These are phyloP conservation scores for Trichechus manatus DNA, from an alignment of 2,113 vertebrate genomes.

Conservation along the genomic window DNA sequence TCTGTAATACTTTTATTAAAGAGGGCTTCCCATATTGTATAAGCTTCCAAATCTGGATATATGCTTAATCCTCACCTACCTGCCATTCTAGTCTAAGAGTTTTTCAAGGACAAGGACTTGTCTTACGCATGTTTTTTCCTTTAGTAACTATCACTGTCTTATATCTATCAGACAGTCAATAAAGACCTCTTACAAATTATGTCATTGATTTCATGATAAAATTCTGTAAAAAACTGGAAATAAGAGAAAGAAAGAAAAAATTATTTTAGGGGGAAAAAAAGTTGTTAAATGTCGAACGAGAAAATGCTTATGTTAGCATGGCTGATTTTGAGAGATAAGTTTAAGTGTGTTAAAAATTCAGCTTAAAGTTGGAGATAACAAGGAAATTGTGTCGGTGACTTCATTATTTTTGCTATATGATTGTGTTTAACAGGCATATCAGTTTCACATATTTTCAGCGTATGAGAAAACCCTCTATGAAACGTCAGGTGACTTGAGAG, in stretches of 20 bases:
- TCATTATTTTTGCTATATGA: neutral
- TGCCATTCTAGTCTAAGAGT: neutral
- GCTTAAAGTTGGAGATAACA: neutral
- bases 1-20: neutral
- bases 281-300: neutral
- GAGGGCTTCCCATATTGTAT: fast-evolving
- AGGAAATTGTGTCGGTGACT: neutral
- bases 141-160: neutral
- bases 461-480: neutral
- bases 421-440: neutral
- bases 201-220: neutral
- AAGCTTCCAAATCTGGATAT: neutral
- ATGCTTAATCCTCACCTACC: neutral
- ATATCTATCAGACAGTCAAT: neutral
- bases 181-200: neutral
- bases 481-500: neutral
- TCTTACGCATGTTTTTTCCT: neutral
- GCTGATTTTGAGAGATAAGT: neutral
- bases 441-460: neutral
- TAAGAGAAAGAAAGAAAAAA: neutral
- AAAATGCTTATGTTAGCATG: neutral
- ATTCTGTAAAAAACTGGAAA: neutral
- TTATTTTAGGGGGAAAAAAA: neutral
- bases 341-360: neutral
- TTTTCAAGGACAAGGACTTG: neutral